Evolutionary conservation across 2,888 invertebrate species (phyloP).

Genomic region (Nineta flava): DNA sequence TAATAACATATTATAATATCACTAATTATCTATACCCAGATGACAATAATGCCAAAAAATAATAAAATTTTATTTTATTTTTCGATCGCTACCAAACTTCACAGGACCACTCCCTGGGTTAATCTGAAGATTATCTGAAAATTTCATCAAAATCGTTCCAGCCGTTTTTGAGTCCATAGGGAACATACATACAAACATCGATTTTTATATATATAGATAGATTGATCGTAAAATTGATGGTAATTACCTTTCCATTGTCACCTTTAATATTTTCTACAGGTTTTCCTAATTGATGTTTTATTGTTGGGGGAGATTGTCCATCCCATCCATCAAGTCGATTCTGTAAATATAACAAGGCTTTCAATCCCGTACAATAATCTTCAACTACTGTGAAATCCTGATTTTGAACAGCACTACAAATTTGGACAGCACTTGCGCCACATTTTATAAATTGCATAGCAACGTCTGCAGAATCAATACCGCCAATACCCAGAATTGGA

Average conservation of each 20-base stretch:
- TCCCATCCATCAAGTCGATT: slow-evolving; percentile 64
- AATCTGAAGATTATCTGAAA: too few species aligned
- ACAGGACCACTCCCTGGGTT: too few species aligned
- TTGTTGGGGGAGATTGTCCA: slow-evolving; percentile 86
- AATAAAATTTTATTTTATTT: too few species aligned
- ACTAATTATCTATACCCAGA: too few species aligned
- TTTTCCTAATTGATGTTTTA: slow-evolving; percentile 88
- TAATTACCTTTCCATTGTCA: slow-evolving; percentile 46
- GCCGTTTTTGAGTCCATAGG: too few species aligned
- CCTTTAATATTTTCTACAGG: slow-evolving; percentile 50
- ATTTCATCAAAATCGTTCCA: too few species aligned
- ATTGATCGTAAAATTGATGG: not conserved
- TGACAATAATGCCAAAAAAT: too few species aligned
- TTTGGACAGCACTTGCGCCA: slow-evolving; percentile 84
- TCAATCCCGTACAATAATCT: slow-evolving; percentile 82
- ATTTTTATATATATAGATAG: too few species aligned
- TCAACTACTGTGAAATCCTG: slow-evolving; percentile 96
- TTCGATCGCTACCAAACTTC: too few species aligned
- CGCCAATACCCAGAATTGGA: slow-evolving; percentile 90
- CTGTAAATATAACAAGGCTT: slow-evolving; percentile 69
- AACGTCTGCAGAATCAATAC: slow-evolving; percentile 91
- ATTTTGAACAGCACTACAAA: slow-evolving; percentile 94
- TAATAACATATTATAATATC: not conserved
- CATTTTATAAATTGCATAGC: slow-evolving; percentile 89
- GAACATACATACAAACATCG: too few species aligned